Conservation (phyloP, 2,113 vertebrate genomes). For the Neogale vison region DNA sequence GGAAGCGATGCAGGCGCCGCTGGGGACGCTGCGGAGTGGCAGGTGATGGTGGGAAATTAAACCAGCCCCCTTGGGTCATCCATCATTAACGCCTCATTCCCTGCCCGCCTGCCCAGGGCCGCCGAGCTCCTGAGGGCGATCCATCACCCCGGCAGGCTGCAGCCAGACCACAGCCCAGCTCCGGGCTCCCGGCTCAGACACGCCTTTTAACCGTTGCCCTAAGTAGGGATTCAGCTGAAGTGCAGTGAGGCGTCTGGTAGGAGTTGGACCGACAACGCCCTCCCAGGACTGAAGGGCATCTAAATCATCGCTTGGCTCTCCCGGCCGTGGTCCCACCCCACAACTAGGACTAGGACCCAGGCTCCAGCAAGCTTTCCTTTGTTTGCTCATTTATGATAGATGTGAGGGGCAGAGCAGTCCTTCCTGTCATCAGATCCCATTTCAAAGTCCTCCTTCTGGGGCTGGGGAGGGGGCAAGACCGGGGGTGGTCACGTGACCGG, state of each 20-base stretch:
- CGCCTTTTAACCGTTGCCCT: conserved; percentile 4
- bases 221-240: conserved; percentile 30
- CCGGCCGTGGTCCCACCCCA: accelerated
- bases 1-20: not conserved
- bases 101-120: conserved; percentile 66
- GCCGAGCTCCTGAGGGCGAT: conserved; percentile 20
- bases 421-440: accelerated
- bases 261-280: conserved; percentile 42
- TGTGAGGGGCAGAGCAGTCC: not conserved
- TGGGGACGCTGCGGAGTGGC: not conserved
- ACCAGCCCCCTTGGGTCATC: conserved; percentile 46
- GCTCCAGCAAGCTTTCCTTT: accelerated
- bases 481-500: accelerated
- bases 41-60: conserved; percentile 57
- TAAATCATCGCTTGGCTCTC: not conserved
- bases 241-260: conserved; percentile 47
- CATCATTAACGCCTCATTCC: conserved; percentile 59
- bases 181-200: conserved; percentile 37
- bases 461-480: not conserved
- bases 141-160: not conserved
- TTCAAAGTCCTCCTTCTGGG: too few species aligned
- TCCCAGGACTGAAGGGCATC: not conserved
- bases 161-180: not conserved
- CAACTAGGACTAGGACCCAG: accelerated
- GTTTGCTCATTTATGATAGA: not conserved